Base-by-base conservation (phyloP, 2,888 invertebrate species). In the Plutella xylostella region DNA sequence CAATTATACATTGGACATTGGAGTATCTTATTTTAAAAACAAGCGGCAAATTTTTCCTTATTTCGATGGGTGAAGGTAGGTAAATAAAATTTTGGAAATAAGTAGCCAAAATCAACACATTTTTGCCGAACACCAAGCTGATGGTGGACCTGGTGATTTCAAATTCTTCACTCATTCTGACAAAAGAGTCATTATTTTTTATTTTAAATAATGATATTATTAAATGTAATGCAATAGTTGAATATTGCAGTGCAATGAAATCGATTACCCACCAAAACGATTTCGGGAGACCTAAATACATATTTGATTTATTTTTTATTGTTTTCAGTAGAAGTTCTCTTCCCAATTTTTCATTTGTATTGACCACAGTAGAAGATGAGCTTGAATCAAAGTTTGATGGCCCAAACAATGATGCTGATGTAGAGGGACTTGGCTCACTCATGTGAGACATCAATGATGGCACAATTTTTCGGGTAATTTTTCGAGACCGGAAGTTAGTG, bases 1-100 rank as follows among this genome's bases (percentile, higher is more conserved):
- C 47, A 11, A 50, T 45, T 19, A 50, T 50, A 20, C 42, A 42
- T 17, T 46, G 43, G 2, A 46, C 46, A 46, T 44, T 48, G 1
- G 45, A 46, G 12, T 44, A 48, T 5, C 19, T 44, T n/a, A 42
- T 37, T 42, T 46, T 43, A 33, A 48, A 48, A n/a, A 43, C 25
- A 14, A 25, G 15, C 2, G 40, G 40, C 15, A 40, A 22, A 40
- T 40, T 40, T 38, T 14, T 28, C 17, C 25, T 40, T 22, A 40
- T 22, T 22, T n/a, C n/a, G n/a, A n/a, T n/a, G n/a, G n/a, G n/a
- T 40, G 40, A 22, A 6, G 40, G 40, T 9, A 28, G 17, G 17
- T 14, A 28, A 25, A 40, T 25, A 4, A 25, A 25, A 40, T 40
- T 40, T 28, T 40, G 40, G 22, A 40, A 25, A 40, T 21, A 38